A percentile compares a stretch with the other conserved stretches of the same genome.
Conservation (phyloP, 2,113 vertebrate species). For the Origma solitaria region DNA sequence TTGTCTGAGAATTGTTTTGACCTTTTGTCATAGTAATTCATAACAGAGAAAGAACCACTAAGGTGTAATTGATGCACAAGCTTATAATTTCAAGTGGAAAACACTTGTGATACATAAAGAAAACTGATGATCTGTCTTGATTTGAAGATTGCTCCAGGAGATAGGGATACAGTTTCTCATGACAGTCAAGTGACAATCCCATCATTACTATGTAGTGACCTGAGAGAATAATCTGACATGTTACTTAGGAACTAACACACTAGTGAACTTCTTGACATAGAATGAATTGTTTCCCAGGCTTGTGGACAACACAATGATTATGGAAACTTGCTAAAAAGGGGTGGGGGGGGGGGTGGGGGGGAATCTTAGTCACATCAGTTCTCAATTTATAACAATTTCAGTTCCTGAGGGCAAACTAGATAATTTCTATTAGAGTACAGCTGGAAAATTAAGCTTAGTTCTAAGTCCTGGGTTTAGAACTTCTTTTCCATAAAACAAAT, state of each 20-base stretch:
- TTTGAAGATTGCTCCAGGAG: neutral
- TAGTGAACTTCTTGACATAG: neutral
- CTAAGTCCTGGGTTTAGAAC: neutral
- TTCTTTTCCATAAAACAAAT: neutral
- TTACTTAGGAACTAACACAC: neutral
- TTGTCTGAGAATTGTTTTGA: neutral
- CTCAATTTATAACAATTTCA: neutral
- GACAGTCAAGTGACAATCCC: neutral
- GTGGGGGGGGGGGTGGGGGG: accelerated
- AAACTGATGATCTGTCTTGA: neutral
- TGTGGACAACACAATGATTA: neutral
- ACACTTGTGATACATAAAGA: neutral
- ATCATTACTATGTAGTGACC: neutral
- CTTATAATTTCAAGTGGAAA: neutral
- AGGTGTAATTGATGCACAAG: neutral
- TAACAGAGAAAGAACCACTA: neutral
- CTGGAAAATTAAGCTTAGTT: neutral
- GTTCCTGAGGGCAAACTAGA: neutral
- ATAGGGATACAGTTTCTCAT: neutral
- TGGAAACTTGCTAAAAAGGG: neutral
- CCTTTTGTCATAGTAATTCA: neutral
- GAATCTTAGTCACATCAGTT: neutral
- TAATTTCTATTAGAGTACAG: neutral
- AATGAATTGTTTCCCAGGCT: neutral
- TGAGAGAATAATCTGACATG: neutral